Conservation (phyloP, 2,113 vertebrate genomes). For the Clarias macrocephalus region DNA sequence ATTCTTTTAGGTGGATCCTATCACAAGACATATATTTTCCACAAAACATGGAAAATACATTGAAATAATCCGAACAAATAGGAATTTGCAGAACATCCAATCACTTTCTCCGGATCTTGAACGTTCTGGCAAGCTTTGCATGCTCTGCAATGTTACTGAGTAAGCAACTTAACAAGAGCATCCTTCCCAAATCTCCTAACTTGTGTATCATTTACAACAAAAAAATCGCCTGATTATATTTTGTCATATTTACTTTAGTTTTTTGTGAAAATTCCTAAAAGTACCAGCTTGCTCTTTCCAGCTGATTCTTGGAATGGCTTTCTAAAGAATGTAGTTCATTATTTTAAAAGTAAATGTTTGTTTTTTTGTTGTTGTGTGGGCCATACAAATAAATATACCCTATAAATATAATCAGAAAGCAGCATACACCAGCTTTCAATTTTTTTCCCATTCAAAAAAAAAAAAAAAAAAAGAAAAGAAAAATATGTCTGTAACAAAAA, state of each 20-base stretch:
- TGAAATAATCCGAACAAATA: neutral
- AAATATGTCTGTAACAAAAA: neutral
- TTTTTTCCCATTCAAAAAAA: neutral
- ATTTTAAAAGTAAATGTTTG: neutral
- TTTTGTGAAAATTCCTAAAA: neutral
- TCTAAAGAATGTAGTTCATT: neutral
- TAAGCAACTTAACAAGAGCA: neutral
- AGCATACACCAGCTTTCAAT: neutral
- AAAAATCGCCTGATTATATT: neutral
- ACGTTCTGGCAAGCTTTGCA: neutral
- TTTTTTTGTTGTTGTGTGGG: neutral
- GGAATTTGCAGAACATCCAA: neutral
- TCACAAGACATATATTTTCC: neutral
- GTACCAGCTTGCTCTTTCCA: neutral
- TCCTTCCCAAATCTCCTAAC: neutral
- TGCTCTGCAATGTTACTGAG: neutral
- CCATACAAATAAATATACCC: neutral
- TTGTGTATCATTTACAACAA: neutral
- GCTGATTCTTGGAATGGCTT: neutral
- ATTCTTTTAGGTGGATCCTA: no score
- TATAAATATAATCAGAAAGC: slow-evolving; percentile 8
- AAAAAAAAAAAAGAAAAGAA: neutral
- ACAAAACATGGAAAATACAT: neutral
- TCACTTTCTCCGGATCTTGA: neutral
- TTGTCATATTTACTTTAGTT: neutral